phyloP scores from a whole-genome alignment of 2,888 invertebrate genomes.

The Drosophila cognata region DNA sequence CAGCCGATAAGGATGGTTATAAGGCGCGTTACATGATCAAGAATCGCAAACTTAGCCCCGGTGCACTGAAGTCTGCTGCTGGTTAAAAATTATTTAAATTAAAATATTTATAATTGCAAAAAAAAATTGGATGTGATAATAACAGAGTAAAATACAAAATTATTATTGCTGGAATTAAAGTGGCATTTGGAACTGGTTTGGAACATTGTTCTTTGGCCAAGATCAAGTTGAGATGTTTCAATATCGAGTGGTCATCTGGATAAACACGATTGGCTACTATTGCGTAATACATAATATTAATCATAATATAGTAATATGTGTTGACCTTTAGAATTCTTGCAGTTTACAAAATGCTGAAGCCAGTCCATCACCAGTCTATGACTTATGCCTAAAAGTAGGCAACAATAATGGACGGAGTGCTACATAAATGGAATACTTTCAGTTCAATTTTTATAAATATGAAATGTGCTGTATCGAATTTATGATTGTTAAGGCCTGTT shows the following conservation, averaged over 20 bases:
- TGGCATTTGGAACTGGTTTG: constrained; percentile 61
- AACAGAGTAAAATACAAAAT: constrained; percentile 12
- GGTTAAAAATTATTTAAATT: constrained; percentile 59
- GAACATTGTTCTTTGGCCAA: constrained; percentile 44
- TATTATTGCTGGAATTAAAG: constrained; percentile 22
- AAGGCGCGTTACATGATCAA: constrained; percentile 81
- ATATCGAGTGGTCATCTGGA: constrained; percentile 34
- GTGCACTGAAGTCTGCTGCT: constrained; percentile 76
- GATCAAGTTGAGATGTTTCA: constrained; percentile 55
- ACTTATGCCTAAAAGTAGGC: too few relatives aligned
- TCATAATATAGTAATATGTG: too few relatives aligned
- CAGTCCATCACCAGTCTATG: constrained; percentile 1
- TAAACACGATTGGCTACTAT: constrained; percentile 60
- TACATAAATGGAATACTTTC: too few relatives aligned
- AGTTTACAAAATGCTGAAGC: constrained; percentile 7
- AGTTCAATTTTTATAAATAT: too few relatives aligned
- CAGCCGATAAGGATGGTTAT: constrained; percentile 85
- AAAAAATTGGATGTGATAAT: constrained; percentile 22
- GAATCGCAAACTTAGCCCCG: constrained; percentile 78
- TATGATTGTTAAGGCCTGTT: too few relatives aligned
- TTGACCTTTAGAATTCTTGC: too few relatives aligned
- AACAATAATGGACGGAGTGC: too few relatives aligned
- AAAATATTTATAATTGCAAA: constrained; percentile 20
- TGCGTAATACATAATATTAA: constrained; percentile 50
- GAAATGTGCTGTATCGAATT: too few relatives aligned